Percentiles rank a stretch among this genome's conserved stretches.
These are phyloP conservation scores for Cremastobaeus sp. DNA, from an alignment of 2,888 invertebrate species.

Conservation along the genomic window DNA sequence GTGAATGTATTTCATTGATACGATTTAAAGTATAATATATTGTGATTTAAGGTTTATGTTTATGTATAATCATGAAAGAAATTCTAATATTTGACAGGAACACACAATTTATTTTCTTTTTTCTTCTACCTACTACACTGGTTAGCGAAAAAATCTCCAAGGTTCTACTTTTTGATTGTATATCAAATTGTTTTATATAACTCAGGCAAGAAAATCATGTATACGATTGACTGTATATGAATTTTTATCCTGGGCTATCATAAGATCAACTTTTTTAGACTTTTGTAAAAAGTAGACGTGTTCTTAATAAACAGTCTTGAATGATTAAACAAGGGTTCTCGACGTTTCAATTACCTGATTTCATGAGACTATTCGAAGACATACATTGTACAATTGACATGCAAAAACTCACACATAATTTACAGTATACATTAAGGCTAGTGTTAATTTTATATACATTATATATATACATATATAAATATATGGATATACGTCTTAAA, in stretches of 20 bases:
- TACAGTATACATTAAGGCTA: constrained; percentile 46
- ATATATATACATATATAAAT: no score
- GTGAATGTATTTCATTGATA: constrained; percentile 33
- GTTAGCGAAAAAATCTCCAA: not conserved
- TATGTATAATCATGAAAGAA: constrained; percentile 42
- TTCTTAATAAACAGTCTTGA: constrained; percentile 2
- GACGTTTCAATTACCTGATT: constrained; percentile 9
- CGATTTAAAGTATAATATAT: constrained; percentile 38
- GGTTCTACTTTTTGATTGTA: not conserved
- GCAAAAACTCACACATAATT: constrained; percentile 24
- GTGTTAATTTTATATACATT: constrained; percentile 43
- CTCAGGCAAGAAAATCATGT: constrained; percentile 7
- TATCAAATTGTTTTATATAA: constrained; percentile 4
- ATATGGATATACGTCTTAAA: constrained; percentile 29
- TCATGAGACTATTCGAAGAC: not conserved
- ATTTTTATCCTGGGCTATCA: constrained; percentile 17
- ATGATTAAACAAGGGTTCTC: not conserved
- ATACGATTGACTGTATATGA: constrained; percentile 9
- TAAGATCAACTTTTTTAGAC: constrained; percentile 4
- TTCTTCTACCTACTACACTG: constrained; percentile 23
- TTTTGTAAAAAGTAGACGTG: constrained; percentile 12
- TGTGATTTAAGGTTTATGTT: constrained; percentile 52
- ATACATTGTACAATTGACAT: constrained; percentile 18
- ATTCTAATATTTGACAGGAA: constrained; percentile 41
- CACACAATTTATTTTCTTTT: constrained; percentile 35